Conservation (phyloP, 2,888 invertebrate species). For the Caenorhabditis sinica region DNA sequence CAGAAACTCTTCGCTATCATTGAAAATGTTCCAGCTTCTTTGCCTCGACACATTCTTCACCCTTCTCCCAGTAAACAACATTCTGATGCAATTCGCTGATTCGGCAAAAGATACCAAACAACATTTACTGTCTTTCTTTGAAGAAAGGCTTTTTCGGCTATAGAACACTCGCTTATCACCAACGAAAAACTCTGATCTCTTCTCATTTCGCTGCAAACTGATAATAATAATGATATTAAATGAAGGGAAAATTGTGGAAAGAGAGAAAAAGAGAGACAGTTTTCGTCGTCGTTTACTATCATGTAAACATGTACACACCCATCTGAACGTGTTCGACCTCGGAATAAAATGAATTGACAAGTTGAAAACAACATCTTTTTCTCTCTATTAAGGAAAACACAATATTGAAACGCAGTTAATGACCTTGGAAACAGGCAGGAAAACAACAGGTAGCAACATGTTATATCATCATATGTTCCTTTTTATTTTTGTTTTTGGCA, state of each 20-base stretch:
- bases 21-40: conserved; percentile 23
- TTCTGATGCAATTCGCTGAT: conserved; percentile 37
- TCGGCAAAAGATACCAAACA: conserved; percentile 40
- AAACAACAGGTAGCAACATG: conserved; percentile 6
- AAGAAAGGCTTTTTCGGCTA: not conserved
- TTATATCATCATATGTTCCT: too few relatives aligned
- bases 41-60: not conserved
- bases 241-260: not conserved
- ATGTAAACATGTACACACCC: conserved; percentile 27
- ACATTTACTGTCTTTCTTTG: not conserved
- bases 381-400: conserved; percentile 27
- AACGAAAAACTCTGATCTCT: conserved; percentile 17
- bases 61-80: conserved; percentile 31
- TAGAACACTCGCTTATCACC: conserved; percentile 39
- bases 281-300: conserved; percentile 43
- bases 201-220: conserved; percentile 39
- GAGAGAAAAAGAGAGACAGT: conserved; percentile 6
- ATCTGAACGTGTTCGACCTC: conserved; percentile 35
- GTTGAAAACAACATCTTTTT: conserved; percentile 28
- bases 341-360: conserved; percentile 8
- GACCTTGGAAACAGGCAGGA: conserved; percentile 13
- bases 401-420: conserved; percentile 24
- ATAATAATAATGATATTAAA: conserved; percentile 23
- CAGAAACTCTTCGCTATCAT: not conserved
- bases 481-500: conserved; percentile 15